Evolutionary conservation across 2,113 vertebrate genomes (phyloP).

Genomic region (Rallus limicola): DNA sequence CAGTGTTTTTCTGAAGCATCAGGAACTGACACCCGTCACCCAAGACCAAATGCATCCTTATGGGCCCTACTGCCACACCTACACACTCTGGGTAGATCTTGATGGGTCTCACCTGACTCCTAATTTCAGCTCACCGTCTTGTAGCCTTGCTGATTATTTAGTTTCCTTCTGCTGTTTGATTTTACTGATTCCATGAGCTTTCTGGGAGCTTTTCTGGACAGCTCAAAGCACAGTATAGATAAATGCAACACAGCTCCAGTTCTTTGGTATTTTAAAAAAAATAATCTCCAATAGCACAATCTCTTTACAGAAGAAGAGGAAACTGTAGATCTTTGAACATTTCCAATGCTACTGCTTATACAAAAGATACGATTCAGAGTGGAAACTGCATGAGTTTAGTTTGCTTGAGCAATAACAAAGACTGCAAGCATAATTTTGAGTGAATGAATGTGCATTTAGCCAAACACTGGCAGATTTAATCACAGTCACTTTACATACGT

Average conservation of each 20-base stretch:
- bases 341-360: neutral
- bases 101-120: neutral
- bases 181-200: neutral
- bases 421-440: neutral
- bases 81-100: neutral
- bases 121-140: neutral
- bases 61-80: neutral
- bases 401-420: neutral
- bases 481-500: conserved; percentile 12
- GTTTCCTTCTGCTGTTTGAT: neutral
- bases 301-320: neutral
- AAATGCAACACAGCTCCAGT: neutral
- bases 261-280: neutral
- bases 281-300: neutral
- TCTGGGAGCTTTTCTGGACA: neutral
- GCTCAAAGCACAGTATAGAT: conserved; percentile 5
- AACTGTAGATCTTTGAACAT: neutral
- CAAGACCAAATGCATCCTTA: neutral
- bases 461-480: conserved; percentile 33
- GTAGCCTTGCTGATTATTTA: neutral
- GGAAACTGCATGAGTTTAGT: neutral
- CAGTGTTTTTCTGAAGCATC: neutral
- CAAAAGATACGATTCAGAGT: neutral
- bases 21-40: neutral
- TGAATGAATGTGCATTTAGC: conserved; percentile 14